A percentile compares a stretch with the other conserved stretches of the same genome.
Conservation (phyloP, 2,113 vertebrate genomes). For the Struthio camelus region DNA sequence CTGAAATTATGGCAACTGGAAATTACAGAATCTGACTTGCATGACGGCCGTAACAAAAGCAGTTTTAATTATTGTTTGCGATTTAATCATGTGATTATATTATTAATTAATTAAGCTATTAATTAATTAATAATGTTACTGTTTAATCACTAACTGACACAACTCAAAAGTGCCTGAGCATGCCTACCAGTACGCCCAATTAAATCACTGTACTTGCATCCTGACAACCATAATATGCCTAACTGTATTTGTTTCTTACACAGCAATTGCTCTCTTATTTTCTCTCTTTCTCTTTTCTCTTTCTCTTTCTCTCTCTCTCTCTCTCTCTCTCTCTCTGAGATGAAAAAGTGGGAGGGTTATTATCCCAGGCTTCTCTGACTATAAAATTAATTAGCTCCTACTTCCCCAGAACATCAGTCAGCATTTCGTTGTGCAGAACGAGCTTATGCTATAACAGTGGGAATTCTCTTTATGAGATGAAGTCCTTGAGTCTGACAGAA, state of each 20-base stretch:
- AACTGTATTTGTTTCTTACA: background rate
- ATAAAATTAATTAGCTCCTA: constrained; percentile 36
- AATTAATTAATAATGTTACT: constrained; percentile 49
- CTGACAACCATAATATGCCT: background rate
- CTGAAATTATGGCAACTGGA: background rate
- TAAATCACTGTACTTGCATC: constrained; percentile 20
- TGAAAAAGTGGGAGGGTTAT: constrained; percentile 10
- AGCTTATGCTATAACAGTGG: background rate
- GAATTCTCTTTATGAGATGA: background rate
- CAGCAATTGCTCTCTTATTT: constrained; percentile 40
- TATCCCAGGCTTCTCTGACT: background rate
- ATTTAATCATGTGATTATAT: background rate
- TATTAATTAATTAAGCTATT: constrained; percentile 48
- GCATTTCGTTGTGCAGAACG: background rate
- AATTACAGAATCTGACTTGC: background rate
- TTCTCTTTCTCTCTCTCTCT: constrained; percentile 62
- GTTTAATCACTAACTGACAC: background rate
- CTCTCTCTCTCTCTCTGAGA: constrained; percentile 56
- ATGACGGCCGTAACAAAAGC: background rate
- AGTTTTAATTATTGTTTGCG: background rate
- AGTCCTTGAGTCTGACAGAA: background rate
- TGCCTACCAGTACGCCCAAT: constrained; percentile 9
- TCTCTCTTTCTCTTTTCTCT: constrained; percentile 68
- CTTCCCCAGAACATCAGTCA: background rate
- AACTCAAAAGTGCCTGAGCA: constrained; percentile 38